Conservation (phyloP, 2,797 vertebrate genomes). For the Pygocentrus nattereri region DNA sequence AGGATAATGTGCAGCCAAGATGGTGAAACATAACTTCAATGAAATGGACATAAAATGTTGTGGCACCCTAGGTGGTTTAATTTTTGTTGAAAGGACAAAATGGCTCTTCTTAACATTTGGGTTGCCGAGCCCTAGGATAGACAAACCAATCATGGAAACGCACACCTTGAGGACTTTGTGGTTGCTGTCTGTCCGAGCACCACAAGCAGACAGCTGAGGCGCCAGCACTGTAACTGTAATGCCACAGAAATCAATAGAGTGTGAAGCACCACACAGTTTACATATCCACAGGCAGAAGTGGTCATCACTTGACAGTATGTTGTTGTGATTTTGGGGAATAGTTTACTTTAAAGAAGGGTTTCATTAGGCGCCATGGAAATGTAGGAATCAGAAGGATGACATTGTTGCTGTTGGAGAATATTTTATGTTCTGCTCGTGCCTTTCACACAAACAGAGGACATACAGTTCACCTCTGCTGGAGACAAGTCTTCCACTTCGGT, state of each 20-base stretch:
- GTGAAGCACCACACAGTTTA: slow-evolving; percentile 52
- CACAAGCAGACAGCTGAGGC: background rate
- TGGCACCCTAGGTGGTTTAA: too few species aligned
- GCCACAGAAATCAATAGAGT: slow-evolving; percentile 52
- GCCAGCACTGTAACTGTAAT: slow-evolving; percentile 21
- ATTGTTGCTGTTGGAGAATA: slow-evolving; percentile 54
- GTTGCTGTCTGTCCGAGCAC: background rate
- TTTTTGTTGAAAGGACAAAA: too few species aligned
- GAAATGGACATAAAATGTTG: too few species aligned
- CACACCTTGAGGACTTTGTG: background rate
- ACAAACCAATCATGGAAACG: background rate
- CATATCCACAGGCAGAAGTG: slow-evolving; percentile 37
- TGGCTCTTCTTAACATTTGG: too few species aligned
- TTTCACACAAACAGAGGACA: slow-evolving; percentile 45
- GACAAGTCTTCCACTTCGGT: slow-evolving; percentile 9
- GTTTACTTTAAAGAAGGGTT: slow-evolving; percentile 45
- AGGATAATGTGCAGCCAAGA: too few species aligned
- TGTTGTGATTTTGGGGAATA: slow-evolving; percentile 45
- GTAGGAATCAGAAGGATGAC: slow-evolving; percentile 40
- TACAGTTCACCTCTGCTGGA: background rate
- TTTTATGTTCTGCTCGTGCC: slow-evolving; percentile 51
- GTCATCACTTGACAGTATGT: slow-evolving; percentile 45
- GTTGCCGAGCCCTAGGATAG: background rate
- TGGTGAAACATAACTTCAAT: too few species aligned
- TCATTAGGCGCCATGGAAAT: slow-evolving; percentile 39